A percentile compares a stretch with the other conserved stretches of the same genome.
These are phyloP conservation scores for Onychomys torridus DNA, from an alignment of 2,797 vertebrate species.

Conservation along the genomic window DNA sequence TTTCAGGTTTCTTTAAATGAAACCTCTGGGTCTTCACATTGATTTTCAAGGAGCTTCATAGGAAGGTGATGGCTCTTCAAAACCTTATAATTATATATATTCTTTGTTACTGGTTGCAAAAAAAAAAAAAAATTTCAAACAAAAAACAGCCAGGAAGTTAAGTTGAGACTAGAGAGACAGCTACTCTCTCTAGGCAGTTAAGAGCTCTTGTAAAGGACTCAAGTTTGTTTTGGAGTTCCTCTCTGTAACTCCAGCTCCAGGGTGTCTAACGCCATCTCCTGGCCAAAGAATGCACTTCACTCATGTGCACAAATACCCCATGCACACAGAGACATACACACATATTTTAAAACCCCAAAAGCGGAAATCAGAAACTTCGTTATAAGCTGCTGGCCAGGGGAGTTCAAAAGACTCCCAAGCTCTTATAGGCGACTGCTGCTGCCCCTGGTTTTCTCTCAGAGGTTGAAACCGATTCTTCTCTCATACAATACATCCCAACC, in stretches of 20 bases:
- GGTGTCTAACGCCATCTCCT: not conserved
- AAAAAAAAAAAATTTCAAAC: not conserved
- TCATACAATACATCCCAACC: not conserved
- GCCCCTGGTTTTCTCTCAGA: not conserved
- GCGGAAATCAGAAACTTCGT: not conserved
- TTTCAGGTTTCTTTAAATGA: slow-evolving; percentile 3
- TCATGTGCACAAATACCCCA: not conserved
- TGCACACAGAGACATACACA: not conserved
- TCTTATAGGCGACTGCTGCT: not conserved
- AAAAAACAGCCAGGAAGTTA: not conserved
- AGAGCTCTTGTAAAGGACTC: not conserved
- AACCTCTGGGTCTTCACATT: not conserved
- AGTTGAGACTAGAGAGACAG: not conserved
- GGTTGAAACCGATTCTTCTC: not conserved
- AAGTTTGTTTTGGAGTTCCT: not conserved
- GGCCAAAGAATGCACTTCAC: not conserved
- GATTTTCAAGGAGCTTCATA: slow-evolving; percentile 27
- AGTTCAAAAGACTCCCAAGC: not conserved
- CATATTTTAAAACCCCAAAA: not conserved
- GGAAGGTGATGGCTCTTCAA: not conserved
- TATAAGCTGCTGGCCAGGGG: not conserved
- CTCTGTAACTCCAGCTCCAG: not conserved
- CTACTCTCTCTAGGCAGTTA: not conserved
- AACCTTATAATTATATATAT: not conserved
- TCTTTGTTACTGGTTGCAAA: slow-evolving; percentile 17